Conservation (phyloP, 2,888 invertebrate genomes). For the Gibbula magus region DNA sequence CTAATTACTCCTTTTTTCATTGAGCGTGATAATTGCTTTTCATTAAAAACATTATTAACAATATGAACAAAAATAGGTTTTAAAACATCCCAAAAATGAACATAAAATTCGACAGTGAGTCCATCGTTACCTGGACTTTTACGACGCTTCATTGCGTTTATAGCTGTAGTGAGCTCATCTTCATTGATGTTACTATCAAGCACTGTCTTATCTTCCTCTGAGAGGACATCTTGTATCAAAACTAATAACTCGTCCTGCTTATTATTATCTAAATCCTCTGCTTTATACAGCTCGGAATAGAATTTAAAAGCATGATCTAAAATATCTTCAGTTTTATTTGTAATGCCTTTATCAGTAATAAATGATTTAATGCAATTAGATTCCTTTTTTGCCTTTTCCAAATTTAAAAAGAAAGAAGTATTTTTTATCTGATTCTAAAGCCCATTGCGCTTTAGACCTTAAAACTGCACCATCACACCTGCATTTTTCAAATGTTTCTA, state of each 20-base stretch:
- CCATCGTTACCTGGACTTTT: slow-evolving; percentile 19
- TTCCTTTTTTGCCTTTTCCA: background rate
- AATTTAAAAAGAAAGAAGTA: background rate
- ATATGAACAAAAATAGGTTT: background rate
- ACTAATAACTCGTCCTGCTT: background rate
- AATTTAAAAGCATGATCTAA: background rate
- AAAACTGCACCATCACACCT: background rate
- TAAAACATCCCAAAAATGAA: background rate
- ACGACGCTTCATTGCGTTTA: background rate
- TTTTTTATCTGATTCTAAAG: background rate
- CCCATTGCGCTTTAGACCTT: background rate
- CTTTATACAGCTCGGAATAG: background rate
- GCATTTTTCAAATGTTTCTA: too few species aligned
- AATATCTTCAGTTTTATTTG: background rate
- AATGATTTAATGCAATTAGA: background rate
- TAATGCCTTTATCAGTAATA: background rate
- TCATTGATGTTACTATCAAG: background rate
- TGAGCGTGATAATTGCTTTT: background rate
- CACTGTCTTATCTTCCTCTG: background rate
- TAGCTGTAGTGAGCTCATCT: background rate
- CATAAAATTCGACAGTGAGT: slow-evolving; percentile 1
- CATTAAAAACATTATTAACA: background rate
- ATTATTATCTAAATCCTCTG: background rate
- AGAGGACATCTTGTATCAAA: background rate
- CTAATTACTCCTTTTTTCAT: background rate